phyloP scores from a whole-genome alignment of 2,888 invertebrate species.

The Emmelina monodactyla region DNA sequence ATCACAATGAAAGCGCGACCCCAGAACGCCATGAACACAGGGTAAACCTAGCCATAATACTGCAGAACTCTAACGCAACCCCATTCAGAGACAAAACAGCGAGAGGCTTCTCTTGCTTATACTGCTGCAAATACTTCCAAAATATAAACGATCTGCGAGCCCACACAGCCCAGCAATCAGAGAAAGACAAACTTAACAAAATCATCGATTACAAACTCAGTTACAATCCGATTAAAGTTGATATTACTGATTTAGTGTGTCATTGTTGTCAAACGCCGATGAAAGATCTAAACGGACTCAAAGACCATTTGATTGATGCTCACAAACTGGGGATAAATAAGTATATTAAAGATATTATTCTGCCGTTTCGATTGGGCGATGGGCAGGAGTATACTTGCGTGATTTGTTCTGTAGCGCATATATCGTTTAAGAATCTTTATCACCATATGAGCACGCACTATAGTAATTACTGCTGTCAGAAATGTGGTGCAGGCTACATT shows the following conservation, averaged over 20 bases:
- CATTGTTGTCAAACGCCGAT: conserved; percentile 37
- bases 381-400: conserved; percentile 48
- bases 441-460: conserved; percentile 59
- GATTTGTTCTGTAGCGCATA: conserved; percentile 45
- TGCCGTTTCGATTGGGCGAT: conserved; percentile 47
- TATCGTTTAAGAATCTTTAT: conserved; percentile 54
- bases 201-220: conserved; percentile 58
- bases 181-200: conserved; percentile 50
- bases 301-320: conserved; percentile 36
- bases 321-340: conserved; percentile 46
- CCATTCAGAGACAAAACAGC: conserved; percentile 55
- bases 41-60: conserved; percentile 50
- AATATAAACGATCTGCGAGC: conserved; percentile 37
- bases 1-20: conserved; percentile 47
- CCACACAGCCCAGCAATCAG: conserved; percentile 41
- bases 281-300: conserved; percentile 42
- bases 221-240: conserved; percentile 55
- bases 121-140: conserved; percentile 45
- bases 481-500: conserved; percentile 51
- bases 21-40: conserved; percentile 58
- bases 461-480: conserved; percentile 53
- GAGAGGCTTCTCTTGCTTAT: conserved; percentile 53
- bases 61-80: conserved; percentile 56
- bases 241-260: conserved; percentile 46
- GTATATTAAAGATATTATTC: conserved; percentile 52